Evolutionary conservation across 2,888 invertebrate species (phyloP), one percentile per base, ranked within the genome.

Genomic region (Orthosia cruda): DNA sequence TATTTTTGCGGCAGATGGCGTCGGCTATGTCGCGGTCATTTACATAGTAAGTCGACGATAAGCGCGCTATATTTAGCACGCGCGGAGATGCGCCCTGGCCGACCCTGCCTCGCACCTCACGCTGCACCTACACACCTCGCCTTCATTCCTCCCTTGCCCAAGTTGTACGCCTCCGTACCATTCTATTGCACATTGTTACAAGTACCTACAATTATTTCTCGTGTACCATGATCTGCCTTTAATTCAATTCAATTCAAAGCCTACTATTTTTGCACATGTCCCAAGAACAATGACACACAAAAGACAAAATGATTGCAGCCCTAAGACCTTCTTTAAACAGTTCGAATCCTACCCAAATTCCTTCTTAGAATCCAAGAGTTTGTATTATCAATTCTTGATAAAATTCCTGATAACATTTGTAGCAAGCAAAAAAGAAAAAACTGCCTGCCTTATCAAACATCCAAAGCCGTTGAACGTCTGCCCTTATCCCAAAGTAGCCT

Each of bases 31-130:
- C 94, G 95, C 95, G 95, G 95, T 95, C 96, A 95, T 96, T 96
- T 96, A 95, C 96, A 96, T 96, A 95, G 95, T 95, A 95, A 95
- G 95, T 94, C 91, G 91, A 86, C 94, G 96, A 96, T 96, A 96
- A 96, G 95, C 95, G 93, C 81, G 94, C 95, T 96, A 96, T 95
- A 96, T 96, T 95, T 96, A 96, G 96, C 95, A 82, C 90, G 85
- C 88, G 91, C 89, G 89, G 92, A 92, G 95, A 95, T 94, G 93
- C 91, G 92, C 90, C 89, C 89, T 91, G 88, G 86, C 88, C 83
- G 83, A 87, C 87, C 85, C 74, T 70, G 73, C 81, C 76, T 87
- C 84, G 89, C 91, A 92, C 92, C 92, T 94, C 89, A 74, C 88
- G 83, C 64, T 80, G 90, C 92, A 92, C 93, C 94, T 93, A 93